These are phyloP conservation scores for Sebastes variabilis DNA, from an alignment of 2,797 vertebrate species.

Conservation along the genomic window DNA sequence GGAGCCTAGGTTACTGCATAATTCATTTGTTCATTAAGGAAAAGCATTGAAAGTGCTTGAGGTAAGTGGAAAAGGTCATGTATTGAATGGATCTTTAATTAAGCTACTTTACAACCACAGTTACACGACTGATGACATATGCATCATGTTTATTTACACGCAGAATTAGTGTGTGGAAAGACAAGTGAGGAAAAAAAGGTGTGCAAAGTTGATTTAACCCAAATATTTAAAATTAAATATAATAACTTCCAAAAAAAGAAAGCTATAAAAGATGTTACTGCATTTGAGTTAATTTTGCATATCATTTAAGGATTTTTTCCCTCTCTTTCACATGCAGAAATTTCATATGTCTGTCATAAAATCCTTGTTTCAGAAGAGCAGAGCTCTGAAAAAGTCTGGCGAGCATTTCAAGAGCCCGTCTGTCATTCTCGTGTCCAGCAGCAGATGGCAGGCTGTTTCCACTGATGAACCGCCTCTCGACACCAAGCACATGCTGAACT, in stretches of 20 bases:
- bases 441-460: slow-evolving; percentile 87
- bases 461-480: slow-evolving; percentile 57
- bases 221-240: slow-evolving; percentile 6
- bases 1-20: slow-evolving; percentile 75
- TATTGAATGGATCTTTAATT: slow-evolving; percentile 80
- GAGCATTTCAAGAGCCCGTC: not conserved
- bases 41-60: slow-evolving; percentile 73
- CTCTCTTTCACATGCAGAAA: not conserved
- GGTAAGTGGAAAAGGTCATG: slow-evolving; percentile 79
- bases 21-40: slow-evolving; percentile 82
- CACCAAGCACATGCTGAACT: slow-evolving; percentile 67
- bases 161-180: slow-evolving; percentile 38
- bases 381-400: not conserved
- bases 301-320: not conserved
- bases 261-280: not conserved
- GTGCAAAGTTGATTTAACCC: not conserved
- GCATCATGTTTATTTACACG: slow-evolving; percentile 66
- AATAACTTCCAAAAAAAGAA: not conserved
- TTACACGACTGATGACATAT: slow-evolving; percentile 70
- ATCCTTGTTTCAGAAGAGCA: not conserved
- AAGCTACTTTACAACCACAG: slow-evolving; percentile 75
- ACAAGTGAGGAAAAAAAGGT: slow-evolving; percentile 13
- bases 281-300: not conserved
- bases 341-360: not conserved
- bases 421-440: slow-evolving; percentile 57